Conservation (phyloP, 2,888 invertebrate species). For the Mechanitis mazaeus region DNA sequence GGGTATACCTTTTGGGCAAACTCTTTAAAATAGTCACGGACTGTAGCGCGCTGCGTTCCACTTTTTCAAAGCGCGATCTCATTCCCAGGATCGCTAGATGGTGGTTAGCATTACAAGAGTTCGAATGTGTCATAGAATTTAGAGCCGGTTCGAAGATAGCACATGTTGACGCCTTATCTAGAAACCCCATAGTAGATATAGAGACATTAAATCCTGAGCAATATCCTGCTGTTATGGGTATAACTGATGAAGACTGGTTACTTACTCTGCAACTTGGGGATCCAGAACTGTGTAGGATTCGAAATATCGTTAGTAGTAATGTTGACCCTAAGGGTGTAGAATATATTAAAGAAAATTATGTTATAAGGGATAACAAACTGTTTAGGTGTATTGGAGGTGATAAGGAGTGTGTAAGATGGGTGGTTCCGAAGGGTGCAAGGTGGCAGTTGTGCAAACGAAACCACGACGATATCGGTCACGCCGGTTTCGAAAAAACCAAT, state of each 20-base stretch:
- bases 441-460: constrained; percentile 5
- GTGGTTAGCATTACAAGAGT: constrained; percentile 9
- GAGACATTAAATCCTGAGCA: too few species aligned
- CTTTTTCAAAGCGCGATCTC: too few species aligned
- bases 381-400: background rate
- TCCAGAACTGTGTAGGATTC: too few species aligned
- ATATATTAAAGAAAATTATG: constrained; percentile 13
- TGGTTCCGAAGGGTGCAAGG: constrained; percentile 1
- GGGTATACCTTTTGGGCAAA: too few species aligned
- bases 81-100: too few species aligned
- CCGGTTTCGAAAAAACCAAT: constrained; percentile 14
- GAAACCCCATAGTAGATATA: too few species aligned
- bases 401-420: background rate
- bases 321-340: constrained; percentile 9
- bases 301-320: constrained; percentile 10
- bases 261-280: too few species aligned
- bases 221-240: too few species aligned
- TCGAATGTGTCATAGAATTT: constrained; percentile 1
- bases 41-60: too few species aligned
- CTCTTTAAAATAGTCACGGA: too few species aligned
- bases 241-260: too few species aligned
- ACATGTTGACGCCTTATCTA: too few species aligned
- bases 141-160: constrained; percentile 14
- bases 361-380: background rate
- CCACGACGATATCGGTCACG: constrained; percentile 17